Evolutionary conservation across 2,113 vertebrate genomes (phyloP), one percentile per base, ranked within the genome.

Genomic region (Platycercus adscitus): DNA sequence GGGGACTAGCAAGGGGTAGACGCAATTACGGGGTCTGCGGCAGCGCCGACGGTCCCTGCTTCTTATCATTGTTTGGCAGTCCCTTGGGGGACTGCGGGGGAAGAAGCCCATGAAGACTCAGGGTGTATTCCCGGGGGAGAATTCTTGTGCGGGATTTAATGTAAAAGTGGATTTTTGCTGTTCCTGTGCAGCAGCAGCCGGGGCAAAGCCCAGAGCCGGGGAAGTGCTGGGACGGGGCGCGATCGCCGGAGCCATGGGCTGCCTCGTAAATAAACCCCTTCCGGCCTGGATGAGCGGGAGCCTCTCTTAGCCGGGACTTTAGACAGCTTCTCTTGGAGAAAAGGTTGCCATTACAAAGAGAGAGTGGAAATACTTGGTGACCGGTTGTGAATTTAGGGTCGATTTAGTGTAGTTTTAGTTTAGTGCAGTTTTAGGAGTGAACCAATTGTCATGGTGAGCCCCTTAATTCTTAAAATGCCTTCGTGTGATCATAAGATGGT

Each of bases 311-410:
- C 23, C 2, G 56, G 6, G 17, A 4, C 31, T 47, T 20, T 11
- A 37, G 12, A 56, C 9, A 8, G 4, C 12, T 73, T 61, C 25
- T 0, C 37, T 25, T 9, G 6, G 0, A 46, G 16, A 35, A 12
- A 33, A 16, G 21, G 1, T 3, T 13, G 37, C 5, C 6, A 26
- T 79, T 53, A 7, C n/a, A 81, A 88, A 15, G 3, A 17, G 31
- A 25, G 63, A 43, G 18, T 31, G 26, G 69, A 20, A 33, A 21
- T 28, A 9, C 1, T 23, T 18, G 3, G 24, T 18, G 39, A 68
- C 18, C 1, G 0, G 13, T 24, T 8, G 43, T 35, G 44, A 65
- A 7, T 53, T 47, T 12, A 9, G 64, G 16, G 25, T 28, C 3
- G 7, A 17, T 14, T 47, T 12, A 19, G 9, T 56, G 55, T 6